These are phyloP conservation scores for Agriotes lineatus DNA, from an alignment of 2,888 invertebrate species.

Conservation along the genomic window DNA sequence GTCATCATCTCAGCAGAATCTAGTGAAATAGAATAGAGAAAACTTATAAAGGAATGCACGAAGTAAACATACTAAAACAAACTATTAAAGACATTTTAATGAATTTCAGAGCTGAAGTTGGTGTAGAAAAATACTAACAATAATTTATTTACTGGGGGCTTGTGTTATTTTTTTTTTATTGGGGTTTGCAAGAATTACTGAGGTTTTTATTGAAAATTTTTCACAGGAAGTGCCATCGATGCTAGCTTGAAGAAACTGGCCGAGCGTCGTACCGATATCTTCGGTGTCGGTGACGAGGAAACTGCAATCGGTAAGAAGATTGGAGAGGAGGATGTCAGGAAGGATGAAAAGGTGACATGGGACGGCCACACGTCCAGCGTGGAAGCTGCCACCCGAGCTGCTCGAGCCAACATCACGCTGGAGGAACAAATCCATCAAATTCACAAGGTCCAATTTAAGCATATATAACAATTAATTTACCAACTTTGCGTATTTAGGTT, in stretches of 20 bases:
- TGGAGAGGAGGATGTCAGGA: conserved; percentile 85
- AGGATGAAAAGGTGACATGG: conserved; percentile 96
- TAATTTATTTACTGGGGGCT: too few species aligned
- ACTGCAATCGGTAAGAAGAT: conserved; percentile 99
- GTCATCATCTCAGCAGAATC: too few species aligned
- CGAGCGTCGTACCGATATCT: conserved; percentile 99
- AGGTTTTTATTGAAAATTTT: too few species aligned
- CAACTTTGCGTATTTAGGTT: conserved; percentile 59
- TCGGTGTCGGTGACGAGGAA: conserved; percentile 98
- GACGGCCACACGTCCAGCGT: conserved; percentile 98
- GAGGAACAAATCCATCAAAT: conserved; percentile 98
- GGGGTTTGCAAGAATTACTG: too few species aligned
- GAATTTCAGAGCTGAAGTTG: too few species aligned
- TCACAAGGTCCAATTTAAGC: conserved; percentile 76
- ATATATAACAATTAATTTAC: background rate
- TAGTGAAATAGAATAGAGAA: too few species aligned
- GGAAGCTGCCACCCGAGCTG: conserved; percentile 94
- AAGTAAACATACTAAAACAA: too few species aligned
- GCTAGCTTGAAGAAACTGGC: conserved; percentile 95
- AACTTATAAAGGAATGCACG: too few species aligned
- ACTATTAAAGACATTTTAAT: too few species aligned
- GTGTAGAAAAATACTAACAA: too few species aligned
- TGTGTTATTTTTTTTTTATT: too few species aligned
- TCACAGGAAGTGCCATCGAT: conserved; percentile 87
- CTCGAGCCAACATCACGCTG: conserved; percentile 93